Evolutionary conservation across 2,113 vertebrate species (phyloP), one percentile per base, ranked within the genome.

Genomic region (Psilopsiagon aurifrons): DNA sequence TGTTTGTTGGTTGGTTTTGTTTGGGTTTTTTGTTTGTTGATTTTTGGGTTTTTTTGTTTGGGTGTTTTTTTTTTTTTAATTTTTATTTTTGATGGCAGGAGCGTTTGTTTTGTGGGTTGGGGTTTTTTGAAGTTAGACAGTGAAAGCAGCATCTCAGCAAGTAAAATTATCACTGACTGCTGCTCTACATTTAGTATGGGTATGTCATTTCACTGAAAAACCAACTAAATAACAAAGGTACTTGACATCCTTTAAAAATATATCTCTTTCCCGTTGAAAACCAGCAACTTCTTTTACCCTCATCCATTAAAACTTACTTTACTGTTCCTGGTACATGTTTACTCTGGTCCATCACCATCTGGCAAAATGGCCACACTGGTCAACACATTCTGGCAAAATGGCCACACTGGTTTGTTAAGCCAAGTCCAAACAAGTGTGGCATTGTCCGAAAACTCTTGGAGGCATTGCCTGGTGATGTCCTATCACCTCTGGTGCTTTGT

Each of bases 401-500:
- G 67, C 44, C 70, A 8, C 44, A 10, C 59, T 57, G 66, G 69
- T 82, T 94, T 77, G 71, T 63, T 82, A 64, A 88, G 39, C 89
- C 1, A 0, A 55, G 80, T 81, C 60, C 69, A 51, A 76, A 24
- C 83, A 92, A 73, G 95, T 43, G 24, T 20, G 27, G 67, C 60
- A 28, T 25, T 94, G 85, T 68, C 76, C 68, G 52, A 51, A 67
- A 84, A 16, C 35, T 86, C 25, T 18, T 3, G 7, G 54, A 54
- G 60, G 23, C 46, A 0, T 77, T 70, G 20, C 19, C n/a, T 57
- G 94, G 47, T 88, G 83, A 66, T 63, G 64, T 46, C 79, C 79
- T 43, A 37, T 74, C 80, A 63, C 79, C 86, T 92, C 77, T 83
- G 43, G 20, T 67, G 60, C 77, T 94, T 96, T 82, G 73, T 84